These are phyloP conservation scores for Tragelaphus imberbis DNA, from an alignment of 2,113 vertebrate genomes.

Conservation along the genomic window DNA sequence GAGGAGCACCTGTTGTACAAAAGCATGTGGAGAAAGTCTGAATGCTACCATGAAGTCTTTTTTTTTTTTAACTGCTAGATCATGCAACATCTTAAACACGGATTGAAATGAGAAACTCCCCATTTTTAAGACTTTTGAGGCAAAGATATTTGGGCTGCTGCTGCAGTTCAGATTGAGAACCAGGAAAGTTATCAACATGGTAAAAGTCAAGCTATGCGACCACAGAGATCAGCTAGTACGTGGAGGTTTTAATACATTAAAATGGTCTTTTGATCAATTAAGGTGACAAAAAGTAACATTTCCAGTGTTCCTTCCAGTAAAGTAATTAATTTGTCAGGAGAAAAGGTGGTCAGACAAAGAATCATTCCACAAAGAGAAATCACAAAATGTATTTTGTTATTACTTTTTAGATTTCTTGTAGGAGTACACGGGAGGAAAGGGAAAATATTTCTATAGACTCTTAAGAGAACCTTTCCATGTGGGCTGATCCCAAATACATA, in stretches of 20 bases:
- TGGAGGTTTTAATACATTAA: not conserved
- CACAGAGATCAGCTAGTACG: not conserved
- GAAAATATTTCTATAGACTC: constrained; percentile 34
- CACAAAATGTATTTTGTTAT: not conserved
- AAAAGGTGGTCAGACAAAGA: constrained; percentile 6
- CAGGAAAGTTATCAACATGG: not conserved
- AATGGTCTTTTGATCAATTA: not conserved
- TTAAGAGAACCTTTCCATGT: constrained; percentile 20
- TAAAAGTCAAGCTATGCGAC: not conserved
- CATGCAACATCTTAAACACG: not conserved
- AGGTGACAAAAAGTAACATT: not conserved
- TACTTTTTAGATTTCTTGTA: constrained; percentile 1
- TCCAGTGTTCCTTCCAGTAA: not conserved
- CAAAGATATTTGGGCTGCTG: not conserved
- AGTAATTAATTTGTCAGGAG: not conserved
- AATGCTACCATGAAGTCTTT: not conserved
- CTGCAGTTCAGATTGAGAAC: not conserved
- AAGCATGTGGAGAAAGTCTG: not conserved
- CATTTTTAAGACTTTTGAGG: not conserved
- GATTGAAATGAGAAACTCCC: not conserved
- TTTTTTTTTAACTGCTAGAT: not conserved
- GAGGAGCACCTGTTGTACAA: not conserved
- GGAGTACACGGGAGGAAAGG: constrained; percentile 11
- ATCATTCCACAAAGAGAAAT: not conserved
- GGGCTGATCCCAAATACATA: not conserved